Evolutionary conservation across 2,888 invertebrate genomes (phyloP).

Genomic region (Syritta pipiens): DNA sequence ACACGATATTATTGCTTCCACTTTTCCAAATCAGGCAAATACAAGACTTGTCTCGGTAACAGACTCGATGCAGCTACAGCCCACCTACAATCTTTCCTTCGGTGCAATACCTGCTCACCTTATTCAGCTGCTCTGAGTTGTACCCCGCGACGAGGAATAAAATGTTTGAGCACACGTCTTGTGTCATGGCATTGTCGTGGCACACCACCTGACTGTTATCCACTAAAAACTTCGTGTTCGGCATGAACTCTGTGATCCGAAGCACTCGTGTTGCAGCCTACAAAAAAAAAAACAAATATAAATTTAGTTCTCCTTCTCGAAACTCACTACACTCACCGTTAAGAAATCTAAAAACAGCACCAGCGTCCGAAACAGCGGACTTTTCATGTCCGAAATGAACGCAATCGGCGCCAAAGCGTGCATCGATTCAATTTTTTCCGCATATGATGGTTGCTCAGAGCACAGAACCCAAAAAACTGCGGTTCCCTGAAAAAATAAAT

Average conservation of each 20-base stretch:
- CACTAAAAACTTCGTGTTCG: conserved; percentile 77
- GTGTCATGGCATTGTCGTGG: conserved; percentile 80
- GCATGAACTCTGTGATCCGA: conserved; percentile 78
- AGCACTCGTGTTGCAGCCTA: conserved; percentile 78
- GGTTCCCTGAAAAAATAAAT: conserved; percentile 81
- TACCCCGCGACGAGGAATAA: conserved; percentile 83
- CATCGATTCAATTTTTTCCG: conserved; percentile 81
- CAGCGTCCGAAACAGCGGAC: conserved; percentile 78
- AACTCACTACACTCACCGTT: conserved; percentile 73
- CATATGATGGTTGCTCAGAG: conserved; percentile 81
- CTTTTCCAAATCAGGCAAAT: no score
- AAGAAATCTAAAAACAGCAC: conserved; percentile 77
- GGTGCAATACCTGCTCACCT: conserved; percentile 78
- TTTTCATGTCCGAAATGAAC: conserved; percentile 80
- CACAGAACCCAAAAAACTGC: conserved; percentile 82
- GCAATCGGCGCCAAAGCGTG: conserved; percentile 82
- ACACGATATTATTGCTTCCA: no score
- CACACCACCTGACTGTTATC: conserved; percentile 79
- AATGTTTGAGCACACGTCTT: conserved; percentile 82
- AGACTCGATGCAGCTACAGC: no score
- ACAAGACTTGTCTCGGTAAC: not conserved
- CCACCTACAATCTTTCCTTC: no score
- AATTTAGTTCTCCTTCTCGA: not conserved
- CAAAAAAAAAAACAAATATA: conserved; percentile 8
- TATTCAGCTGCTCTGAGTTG: conserved; percentile 82